Conservation (phyloP, 2,113 vertebrate species). For the rat (Rattus norvegicus) region GRCr8 NC_086028.1:90763501-90764000, state of each 20-base stretch:
- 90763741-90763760: neutral
- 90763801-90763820: neutral
- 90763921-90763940: neutral
- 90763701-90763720: neutral
- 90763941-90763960: neutral
- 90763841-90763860: neutral
- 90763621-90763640: neutral
- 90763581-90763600: neutral
- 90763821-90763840: neutral
- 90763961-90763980: neutral
- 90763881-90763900: slow-evolving; percentile 41
- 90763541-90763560: neutral
- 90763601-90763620: neutral
- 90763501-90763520: slow-evolving; percentile 58
- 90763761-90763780: neutral
- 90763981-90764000: neutral
- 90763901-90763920: neutral
- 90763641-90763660: neutral
- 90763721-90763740: neutral
- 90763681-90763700: neutral
- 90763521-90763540: neutral
- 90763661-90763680: neutral
- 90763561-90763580: slow-evolving; percentile 34
- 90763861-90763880: neutral
- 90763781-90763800: too few species aligned